A percentile compares a stretch with the other conserved stretches of the same genome.
Evolutionary conservation across 2,113 vertebrate species (phyloP).

Genomic region (Petrocephalus zakoni): DNA sequence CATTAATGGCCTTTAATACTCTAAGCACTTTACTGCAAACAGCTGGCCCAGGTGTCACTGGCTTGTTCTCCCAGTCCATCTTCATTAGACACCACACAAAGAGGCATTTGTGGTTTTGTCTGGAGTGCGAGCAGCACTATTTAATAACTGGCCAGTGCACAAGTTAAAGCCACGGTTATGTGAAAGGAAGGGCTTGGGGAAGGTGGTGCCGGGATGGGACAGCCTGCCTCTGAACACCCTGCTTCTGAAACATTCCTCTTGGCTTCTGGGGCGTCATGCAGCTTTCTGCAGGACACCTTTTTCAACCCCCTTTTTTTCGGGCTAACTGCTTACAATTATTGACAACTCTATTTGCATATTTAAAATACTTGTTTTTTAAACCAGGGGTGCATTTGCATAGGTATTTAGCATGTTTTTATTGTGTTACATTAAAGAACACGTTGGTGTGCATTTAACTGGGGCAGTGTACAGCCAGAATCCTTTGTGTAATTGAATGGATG

Average conservation of each 20-base stretch:
- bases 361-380: conserved; percentile 37
- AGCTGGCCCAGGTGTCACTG: conserved; percentile 56
- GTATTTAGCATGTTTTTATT: conserved; percentile 34
- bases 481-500: conserved; percentile 23
- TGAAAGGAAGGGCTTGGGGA: conserved; percentile 24
- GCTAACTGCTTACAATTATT: conserved; percentile 34
- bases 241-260: conserved; percentile 32
- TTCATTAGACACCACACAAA: conserved; percentile 29
- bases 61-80: conserved; percentile 18
- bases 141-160: conserved; percentile 39
- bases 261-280: not conserved
- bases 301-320: conserved; percentile 33
- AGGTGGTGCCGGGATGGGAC: conserved; percentile 33
- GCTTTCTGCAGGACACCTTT: not conserved
- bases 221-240: conserved; percentile 38
- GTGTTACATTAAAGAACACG: conserved; percentile 27
- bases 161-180: conserved; percentile 31
- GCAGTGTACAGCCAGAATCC: conserved; percentile 25
- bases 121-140: conserved; percentile 29
- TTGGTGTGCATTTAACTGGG: conserved; percentile 16
- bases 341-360: conserved; percentile 44
- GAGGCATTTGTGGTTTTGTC: not conserved
- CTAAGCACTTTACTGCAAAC: conserved; percentile 45
- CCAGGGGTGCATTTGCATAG: conserved; percentile 27
- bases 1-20: conserved; percentile 51